phyloP scores from a whole-genome alignment of 1,140 invertebrate species.

The Drosophila ercepeae region DNA sequence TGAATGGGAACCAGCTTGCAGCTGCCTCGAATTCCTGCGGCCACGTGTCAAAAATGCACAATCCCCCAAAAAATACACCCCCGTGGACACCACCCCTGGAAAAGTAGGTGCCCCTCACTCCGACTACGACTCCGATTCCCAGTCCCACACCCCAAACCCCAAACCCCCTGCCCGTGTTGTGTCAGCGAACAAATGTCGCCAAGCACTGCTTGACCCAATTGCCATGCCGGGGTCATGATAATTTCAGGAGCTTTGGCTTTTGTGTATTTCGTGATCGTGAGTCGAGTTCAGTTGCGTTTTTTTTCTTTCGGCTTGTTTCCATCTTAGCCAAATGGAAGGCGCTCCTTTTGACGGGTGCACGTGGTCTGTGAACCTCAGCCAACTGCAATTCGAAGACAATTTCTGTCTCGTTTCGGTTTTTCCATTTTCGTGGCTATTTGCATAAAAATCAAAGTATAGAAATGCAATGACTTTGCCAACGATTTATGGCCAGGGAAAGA shows the following conservation, averaged over 20 bases:
- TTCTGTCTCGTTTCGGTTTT: slow-evolving; percentile 57
- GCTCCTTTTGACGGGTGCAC: slow-evolving; percentile 52
- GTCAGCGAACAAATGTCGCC: slow-evolving; percentile 74
- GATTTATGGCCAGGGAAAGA: slow-evolving; percentile 66
- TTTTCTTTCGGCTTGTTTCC: slow-evolving; percentile 1
- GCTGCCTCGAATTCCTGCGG: slow-evolving; percentile 50
- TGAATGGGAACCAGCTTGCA: slow-evolving; percentile 26
- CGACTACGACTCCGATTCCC: too few species aligned
- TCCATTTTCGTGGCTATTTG: slow-evolving; percentile 45
- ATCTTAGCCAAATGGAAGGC: slow-evolving; percentile 9
- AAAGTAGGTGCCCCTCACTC: slow-evolving; percentile 3
- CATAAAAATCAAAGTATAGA: slow-evolving; percentile 75
- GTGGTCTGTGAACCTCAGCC: slow-evolving; percentile 22
- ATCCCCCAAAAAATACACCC: background rate
- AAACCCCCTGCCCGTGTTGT: slow-evolving; percentile 52
- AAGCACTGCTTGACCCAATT: slow-evolving; percentile 70
- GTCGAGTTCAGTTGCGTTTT: slow-evolving; percentile 35
- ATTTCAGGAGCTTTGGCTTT: slow-evolving; percentile 75
- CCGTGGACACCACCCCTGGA: background rate
- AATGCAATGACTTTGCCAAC: slow-evolving; percentile 57
- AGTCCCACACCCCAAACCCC: slow-evolving; percentile 7
- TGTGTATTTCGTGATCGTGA: slow-evolving; percentile 78
- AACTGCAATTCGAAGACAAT: slow-evolving; percentile 56
- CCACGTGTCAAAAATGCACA: slow-evolving; percentile 64
- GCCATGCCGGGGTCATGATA: slow-evolving; percentile 76